Conservation (phyloP, 2,113 vertebrate species). For the Pampusana beccarii region DNA sequence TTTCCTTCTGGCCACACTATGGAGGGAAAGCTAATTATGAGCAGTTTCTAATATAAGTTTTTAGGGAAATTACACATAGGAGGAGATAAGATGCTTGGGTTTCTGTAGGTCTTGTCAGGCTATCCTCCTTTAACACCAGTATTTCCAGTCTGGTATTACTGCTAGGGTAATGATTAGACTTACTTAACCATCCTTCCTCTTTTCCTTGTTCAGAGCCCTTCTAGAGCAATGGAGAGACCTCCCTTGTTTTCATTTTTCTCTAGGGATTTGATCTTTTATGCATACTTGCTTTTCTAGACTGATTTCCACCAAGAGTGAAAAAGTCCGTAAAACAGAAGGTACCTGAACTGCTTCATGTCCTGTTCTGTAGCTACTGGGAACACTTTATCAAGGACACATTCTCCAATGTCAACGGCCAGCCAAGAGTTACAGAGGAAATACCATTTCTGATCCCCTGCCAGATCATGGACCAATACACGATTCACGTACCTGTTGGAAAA, state of each 20-base stretch:
- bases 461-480: slow-evolving; percentile 86
- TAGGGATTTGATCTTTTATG: neutral
- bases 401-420: slow-evolving; percentile 88
- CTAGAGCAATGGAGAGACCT: neutral
- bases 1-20: neutral
- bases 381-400: slow-evolving; percentile 88
- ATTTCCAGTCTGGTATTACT: neutral
- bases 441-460: slow-evolving; percentile 86
- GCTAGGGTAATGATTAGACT: neutral
- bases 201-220: neutral
- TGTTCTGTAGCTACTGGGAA: slow-evolving; percentile 90
- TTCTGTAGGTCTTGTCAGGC: neutral
- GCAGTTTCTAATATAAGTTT: neutral
- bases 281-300: neutral
- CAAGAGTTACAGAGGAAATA: slow-evolving; percentile 95
- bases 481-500: slow-evolving; percentile 86
- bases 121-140: neutral
- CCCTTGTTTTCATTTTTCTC: neutral
- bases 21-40: neutral
- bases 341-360: slow-evolving; percentile 93
- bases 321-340: neutral
- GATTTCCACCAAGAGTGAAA: neutral
- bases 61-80: neutral
- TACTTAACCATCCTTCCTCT: neutral
- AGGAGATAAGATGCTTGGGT: neutral